Evolutionary conservation across 2,797 vertebrate genomes (phyloP).

Genomic region (Lophius americanus): DNA sequence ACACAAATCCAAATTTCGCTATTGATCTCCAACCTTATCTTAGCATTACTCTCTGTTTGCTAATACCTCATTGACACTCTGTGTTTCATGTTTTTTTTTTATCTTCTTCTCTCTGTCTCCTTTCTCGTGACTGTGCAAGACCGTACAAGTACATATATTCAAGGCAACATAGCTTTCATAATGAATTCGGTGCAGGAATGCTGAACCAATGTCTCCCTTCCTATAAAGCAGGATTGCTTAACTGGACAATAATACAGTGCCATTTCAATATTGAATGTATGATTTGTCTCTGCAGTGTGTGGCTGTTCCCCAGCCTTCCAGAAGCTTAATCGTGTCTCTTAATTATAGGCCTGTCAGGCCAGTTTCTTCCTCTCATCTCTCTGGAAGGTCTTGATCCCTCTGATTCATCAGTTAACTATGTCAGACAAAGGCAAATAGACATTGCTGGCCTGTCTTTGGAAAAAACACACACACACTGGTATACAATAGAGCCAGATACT

Average conservation of each 20-base stretch:
- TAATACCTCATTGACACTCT: constrained; percentile 29
- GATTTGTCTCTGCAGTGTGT: constrained; percentile 53
- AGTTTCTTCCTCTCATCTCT: constrained; percentile 79
- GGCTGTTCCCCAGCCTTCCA: constrained; percentile 74
- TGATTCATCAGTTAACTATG: constrained; percentile 81
- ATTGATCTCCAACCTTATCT: constrained; percentile 26
- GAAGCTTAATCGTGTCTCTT: constrained; percentile 85
- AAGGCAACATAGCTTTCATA: constrained; percentile 40
- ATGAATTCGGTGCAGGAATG: constrained; percentile 35
- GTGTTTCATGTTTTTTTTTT: constrained; percentile 19
- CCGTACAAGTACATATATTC: constrained; percentile 63
- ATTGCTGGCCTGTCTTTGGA: constrained; percentile 66
- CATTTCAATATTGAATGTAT: constrained; percentile 38
- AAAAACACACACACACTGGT: constrained; percentile 37
- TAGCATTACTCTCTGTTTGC: constrained; percentile 14
- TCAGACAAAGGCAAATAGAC: constrained; percentile 69
- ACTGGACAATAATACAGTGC: constrained; percentile 41
- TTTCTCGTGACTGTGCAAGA: constrained; percentile 66
- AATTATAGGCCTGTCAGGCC: constrained; percentile 84
- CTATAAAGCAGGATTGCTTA: background rate
- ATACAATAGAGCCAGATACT: constrained; percentile 11
- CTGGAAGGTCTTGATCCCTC: constrained; percentile 80
- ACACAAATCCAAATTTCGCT: constrained; percentile 25
- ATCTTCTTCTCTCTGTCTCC: constrained; percentile 27
- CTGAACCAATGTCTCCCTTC: constrained; percentile 11